phyloP scores from a whole-genome alignment of 2,113 vertebrate genomes.

The Excalfactoria chinensis region DNA sequence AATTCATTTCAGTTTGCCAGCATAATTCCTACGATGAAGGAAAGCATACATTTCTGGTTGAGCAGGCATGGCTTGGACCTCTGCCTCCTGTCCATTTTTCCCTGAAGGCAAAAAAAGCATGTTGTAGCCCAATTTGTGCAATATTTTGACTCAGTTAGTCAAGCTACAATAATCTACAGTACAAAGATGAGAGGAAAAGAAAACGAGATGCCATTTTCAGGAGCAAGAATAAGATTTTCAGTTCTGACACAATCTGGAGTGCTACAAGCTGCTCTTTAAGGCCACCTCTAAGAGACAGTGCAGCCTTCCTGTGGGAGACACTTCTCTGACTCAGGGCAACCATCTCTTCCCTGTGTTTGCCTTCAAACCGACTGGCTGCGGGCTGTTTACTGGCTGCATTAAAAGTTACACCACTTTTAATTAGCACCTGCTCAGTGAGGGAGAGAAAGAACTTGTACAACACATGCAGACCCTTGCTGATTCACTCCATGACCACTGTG shows the following conservation, averaged over 20 bases:
- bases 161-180: no score
- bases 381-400: neutral
- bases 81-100: neutral
- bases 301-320: neutral
- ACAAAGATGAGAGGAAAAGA: neutral
- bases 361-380: neutral
- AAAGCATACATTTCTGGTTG: neutral
- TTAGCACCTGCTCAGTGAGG: neutral
- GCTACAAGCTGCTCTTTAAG: neutral
- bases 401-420: neutral
- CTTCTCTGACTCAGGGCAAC: neutral
- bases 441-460: neutral
- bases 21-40: neutral
- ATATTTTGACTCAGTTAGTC: neutral
- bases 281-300: neutral
- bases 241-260: neutral
- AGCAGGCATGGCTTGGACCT: neutral
- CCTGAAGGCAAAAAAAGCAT: no score
- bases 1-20: neutral
- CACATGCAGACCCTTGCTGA: neutral
- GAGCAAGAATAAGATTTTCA: neutral
- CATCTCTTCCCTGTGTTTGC: neutral
- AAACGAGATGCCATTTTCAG: conserved; percentile 19
- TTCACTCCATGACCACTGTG: neutral
- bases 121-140: neutral